Conservation (phyloP, 2,113 vertebrate species). For the Microcebus jonahi region DNA sequence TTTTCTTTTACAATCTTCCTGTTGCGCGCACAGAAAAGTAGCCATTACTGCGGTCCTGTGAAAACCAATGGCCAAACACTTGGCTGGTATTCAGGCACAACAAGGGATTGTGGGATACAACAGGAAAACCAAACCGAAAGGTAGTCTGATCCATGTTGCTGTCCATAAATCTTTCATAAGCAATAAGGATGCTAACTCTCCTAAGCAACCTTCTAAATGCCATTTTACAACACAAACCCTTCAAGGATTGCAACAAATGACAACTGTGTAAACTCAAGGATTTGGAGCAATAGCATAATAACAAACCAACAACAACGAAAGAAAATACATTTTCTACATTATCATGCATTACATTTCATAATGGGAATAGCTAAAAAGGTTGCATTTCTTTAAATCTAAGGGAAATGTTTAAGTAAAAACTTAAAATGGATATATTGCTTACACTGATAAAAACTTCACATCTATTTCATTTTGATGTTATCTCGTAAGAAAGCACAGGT, state of each 20-base stretch:
- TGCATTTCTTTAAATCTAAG: neutral
- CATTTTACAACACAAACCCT: neutral
- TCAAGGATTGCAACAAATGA: constrained; percentile 4
- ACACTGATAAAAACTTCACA: neutral
- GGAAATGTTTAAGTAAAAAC: neutral
- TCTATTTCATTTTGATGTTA: neutral
- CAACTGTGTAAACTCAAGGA: constrained; percentile 31
- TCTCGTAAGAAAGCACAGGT: constrained; percentile 53
- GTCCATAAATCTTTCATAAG: constrained; percentile 69
- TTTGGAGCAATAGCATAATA: constrained; percentile 40
- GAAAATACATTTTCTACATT: neutral
- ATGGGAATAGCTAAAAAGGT: neutral
- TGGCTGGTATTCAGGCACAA: constrained; percentile 82
- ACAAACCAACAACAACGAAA: constrained; percentile 43
- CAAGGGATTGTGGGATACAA: constrained; percentile 84
- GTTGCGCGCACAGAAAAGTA: constrained; percentile 77
- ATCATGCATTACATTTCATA: neutral
- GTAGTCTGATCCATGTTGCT: constrained; percentile 60
- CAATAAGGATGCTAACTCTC: constrained; percentile 43
- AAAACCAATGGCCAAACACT: constrained; percentile 83
- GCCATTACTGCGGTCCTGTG: constrained; percentile 80
- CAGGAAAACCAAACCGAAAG: constrained; percentile 66
- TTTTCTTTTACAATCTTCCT: constrained; percentile 79
- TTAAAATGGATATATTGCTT: neutral
- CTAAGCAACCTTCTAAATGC: constrained; percentile 51